These are phyloP conservation scores for Dipodomys spectabilis DNA, from an alignment of 2,113 vertebrate genomes.

Conservation along the genomic window DNA sequence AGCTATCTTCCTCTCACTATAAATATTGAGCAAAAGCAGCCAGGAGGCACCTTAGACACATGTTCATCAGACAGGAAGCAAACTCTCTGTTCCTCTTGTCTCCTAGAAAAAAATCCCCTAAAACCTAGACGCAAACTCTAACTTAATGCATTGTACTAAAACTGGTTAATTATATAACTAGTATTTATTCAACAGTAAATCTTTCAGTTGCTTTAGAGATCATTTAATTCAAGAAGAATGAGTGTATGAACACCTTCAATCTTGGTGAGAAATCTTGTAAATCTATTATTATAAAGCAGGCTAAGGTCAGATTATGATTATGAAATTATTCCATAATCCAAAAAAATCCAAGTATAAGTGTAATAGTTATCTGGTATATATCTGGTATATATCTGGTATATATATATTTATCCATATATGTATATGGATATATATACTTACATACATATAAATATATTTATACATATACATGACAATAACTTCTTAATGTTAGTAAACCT, in stretches of 20 bases:
- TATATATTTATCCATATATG: no score
- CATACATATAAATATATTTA: no score
- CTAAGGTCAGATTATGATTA: neutral
- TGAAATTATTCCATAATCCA: neutral
- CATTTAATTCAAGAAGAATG: neutral
- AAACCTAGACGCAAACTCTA: neutral
- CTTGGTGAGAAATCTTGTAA: neutral
- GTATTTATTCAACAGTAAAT: neutral
- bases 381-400: no score
- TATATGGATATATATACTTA: no score
- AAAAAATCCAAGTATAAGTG: neutral
- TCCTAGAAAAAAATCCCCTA: neutral
- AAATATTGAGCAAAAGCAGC: neutral
- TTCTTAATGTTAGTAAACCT: neutral
- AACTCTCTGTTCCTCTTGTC: accelerated
- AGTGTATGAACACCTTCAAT: neutral
- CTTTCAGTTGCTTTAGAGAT: neutral
- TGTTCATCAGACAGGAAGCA: neutral
- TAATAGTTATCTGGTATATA: no score
- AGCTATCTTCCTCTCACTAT: neutral
- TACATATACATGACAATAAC: neutral
- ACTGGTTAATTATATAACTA: neutral
- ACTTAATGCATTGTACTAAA: neutral
- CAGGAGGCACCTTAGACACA: accelerated
- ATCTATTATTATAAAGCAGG: neutral